Percentiles rank a stretch among this genome's conserved stretches.
Conservation (phyloP, 2,113 vertebrate species). For the Ia io region DNA sequence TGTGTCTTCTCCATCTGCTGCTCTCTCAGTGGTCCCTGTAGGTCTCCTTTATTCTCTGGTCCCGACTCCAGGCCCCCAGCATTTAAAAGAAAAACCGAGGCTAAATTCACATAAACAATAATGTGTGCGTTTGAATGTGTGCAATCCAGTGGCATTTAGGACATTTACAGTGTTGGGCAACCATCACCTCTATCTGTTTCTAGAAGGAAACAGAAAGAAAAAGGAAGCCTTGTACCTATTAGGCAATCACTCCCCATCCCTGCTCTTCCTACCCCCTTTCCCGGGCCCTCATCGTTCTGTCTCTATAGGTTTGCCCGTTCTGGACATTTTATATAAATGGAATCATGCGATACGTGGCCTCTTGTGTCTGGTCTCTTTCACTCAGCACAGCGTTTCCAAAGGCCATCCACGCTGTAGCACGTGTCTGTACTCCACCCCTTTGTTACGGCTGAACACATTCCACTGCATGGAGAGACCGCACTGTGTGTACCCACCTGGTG, state of each 20-base stretch:
- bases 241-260: neutral
- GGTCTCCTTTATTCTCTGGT: neutral
- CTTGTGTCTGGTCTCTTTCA: neutral
- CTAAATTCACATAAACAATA: neutral
- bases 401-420: neutral
- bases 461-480: too few relatives aligned
- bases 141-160: neutral
- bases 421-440: neutral
- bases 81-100: neutral
- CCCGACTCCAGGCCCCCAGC: neutral
- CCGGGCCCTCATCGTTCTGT: neutral
- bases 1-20: neutral
- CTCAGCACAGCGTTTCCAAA: neutral
- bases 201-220: neutral
- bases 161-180: neutral
- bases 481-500: neutral
- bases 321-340: neutral
- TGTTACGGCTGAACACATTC: neutral
- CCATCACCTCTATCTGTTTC: neutral
- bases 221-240: neutral
- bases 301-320: neutral
- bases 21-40: neutral
- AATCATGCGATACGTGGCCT: neutral
- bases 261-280: neutral
- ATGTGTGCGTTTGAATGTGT: neutral